Conservation (phyloP, 2,888 invertebrate species). For the Lypha dubia region DNA sequence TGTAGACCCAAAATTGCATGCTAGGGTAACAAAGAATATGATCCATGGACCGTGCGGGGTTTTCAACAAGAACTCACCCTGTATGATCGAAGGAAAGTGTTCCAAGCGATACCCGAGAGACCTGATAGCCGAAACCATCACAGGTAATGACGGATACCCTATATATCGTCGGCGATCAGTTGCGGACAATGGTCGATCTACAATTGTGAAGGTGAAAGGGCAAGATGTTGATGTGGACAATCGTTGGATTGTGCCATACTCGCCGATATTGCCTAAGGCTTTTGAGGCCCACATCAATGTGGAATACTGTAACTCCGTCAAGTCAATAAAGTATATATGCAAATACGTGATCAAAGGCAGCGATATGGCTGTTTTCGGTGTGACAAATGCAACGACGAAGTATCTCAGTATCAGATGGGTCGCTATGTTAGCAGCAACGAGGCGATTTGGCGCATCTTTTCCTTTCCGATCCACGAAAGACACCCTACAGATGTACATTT, state of each 20-base stretch:
- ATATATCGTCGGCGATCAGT: conserved; percentile 71
- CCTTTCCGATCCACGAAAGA: conserved; percentile 30
- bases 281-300: conserved; percentile 4
- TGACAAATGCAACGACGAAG: not conserved
- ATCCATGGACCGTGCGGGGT: too few species aligned
- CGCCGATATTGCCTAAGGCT: not conserved
- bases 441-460: conserved; percentile 51
- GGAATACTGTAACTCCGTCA: too few species aligned
- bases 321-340: too few species aligned
- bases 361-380: conserved; percentile 5
- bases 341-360: conserved; percentile 12
- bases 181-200: too few species aligned
- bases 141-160: conserved; percentile 77
- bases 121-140: conserved; percentile 74
- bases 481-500: not conserved
- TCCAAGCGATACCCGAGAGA: too few species aligned
- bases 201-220: not conserved
- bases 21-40: too few species aligned
- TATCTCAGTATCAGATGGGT: not conserved
- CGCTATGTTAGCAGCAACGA: conserved; percentile 1
- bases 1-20: conserved; percentile 42
- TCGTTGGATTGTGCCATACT: conserved; percentile 11
- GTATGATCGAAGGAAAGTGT: too few species aligned
- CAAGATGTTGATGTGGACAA: not conserved
- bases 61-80: too few species aligned